These are phyloP conservation scores for Rotaria sp. DNA, from an alignment of 2,888 invertebrate genomes.

Conservation along the genomic window DNA sequence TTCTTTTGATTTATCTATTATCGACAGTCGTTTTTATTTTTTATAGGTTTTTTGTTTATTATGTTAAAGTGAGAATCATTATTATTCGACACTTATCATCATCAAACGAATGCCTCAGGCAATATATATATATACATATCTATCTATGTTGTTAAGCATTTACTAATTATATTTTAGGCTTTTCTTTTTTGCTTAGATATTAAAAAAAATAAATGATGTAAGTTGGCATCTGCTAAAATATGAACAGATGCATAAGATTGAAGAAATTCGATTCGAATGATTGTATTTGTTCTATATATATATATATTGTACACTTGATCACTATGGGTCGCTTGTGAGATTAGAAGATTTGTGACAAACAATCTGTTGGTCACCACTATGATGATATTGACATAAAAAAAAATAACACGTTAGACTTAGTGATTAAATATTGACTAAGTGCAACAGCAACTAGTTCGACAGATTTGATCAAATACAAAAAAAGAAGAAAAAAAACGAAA, in stretches of 20 bases:
- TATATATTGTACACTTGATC: not conserved
- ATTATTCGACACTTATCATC: not conserved
- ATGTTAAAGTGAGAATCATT: not conserved
- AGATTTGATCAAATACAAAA: not conserved
- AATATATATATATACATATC: not conserved
- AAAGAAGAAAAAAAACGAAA: not conserved
- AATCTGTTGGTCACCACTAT: not conserved
- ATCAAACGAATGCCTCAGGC: not conserved
- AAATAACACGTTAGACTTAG: not conserved
- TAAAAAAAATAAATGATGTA: not conserved
- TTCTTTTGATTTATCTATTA: not conserved
- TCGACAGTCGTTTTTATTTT: not conserved
- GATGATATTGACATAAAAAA: not conserved
- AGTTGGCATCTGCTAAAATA: not conserved
- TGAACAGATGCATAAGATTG: not conserved
- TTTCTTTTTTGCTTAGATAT: not conserved
- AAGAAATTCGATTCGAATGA: constrained; percentile 10
- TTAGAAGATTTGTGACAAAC: constrained; percentile 17
- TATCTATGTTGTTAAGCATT: not conserved
- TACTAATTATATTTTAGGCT: not conserved
- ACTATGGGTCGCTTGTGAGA: not conserved
- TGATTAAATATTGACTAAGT: constrained; percentile 14
- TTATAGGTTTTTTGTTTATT: not conserved
- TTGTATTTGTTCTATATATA: not conserved
- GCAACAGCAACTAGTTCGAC: not conserved